Evolutionary conservation across 2,797 vertebrate species (phyloP), one percentile per base, ranked within the genome.

Genomic region (Yasuhikotakia modesta): DNA sequence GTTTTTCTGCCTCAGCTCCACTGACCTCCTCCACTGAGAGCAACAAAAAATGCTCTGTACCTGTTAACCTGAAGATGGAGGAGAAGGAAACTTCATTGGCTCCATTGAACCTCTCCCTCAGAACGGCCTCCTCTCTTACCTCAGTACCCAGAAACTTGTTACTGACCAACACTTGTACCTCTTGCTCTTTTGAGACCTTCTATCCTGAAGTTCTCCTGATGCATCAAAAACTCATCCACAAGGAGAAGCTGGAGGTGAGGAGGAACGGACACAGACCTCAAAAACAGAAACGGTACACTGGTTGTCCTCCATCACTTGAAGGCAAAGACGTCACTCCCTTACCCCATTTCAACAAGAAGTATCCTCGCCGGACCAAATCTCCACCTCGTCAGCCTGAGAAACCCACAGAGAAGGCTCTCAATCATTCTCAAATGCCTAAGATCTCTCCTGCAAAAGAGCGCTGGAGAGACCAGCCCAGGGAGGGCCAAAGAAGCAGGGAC

Each of bases 121-220:
- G 94, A 83, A 73, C 87, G 7, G 89, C 93, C 30, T 87, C 90
- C 0, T 79, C 93, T 0, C 87, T 89, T 43, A 82, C 88, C 78
- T 86, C 91, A 7, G 73, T 91, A 79, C 88, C 91, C 57, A 91
- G 85, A 81, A 89, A 84, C 45, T 81, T 91, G 0, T 85, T 93
- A 81, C 85, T 88, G 57, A 91, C 89, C 58, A 92, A 84, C 60
- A 87, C 90, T 72, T 99, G 97, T 73, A 89, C 94, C 0, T 92
- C 93, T 64, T 99, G 97, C 88, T 85, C 94, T 11, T 98, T 94
- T 85, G 94, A 93, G 92, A 97, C 95, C 0, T 88, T 96, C 57
- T 96, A 97, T 84, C 98, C 97, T 0, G 98, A 99, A 84, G 96
- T 99, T 52, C 85, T 99, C 57, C 87, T 92, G 22, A 96, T 98